These are phyloP conservation scores for Simalia tracyae DNA, from an alignment of 2,797 vertebrate genomes.

Conservation along the genomic window DNA sequence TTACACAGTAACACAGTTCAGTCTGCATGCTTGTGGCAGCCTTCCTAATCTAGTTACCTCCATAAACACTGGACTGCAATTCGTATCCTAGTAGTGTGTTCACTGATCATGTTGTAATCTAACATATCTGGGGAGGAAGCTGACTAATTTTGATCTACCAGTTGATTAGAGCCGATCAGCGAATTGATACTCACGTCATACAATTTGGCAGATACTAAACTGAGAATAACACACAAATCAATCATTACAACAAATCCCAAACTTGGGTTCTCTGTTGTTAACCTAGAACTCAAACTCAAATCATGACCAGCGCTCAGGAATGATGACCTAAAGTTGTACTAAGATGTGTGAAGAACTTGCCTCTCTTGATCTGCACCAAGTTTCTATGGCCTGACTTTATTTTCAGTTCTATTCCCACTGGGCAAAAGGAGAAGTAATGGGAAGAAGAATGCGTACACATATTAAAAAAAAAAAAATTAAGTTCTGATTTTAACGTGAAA, in stretches of 20 bases:
- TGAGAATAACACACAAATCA: not conserved
- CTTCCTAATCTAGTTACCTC: not conserved
- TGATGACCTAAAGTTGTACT: not conserved
- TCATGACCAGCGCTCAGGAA: not conserved
- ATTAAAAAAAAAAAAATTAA: not conserved
- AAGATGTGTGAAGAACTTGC: not conserved
- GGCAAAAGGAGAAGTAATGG: not conserved
- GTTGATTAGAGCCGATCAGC: not conserved
- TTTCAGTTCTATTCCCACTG: not conserved
- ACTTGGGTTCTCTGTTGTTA: not conserved
- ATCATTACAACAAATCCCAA: not conserved
- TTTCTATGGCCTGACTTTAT: not conserved
- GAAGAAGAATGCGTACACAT: not conserved
- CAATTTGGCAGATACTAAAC: not conserved
- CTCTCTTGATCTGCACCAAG: not conserved
- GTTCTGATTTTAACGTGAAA: not conserved
- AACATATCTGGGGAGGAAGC: not conserved
- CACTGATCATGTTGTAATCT: not conserved
- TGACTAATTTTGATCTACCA: not conserved
- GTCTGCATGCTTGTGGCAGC: not conserved
- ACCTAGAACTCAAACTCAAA: not conserved
- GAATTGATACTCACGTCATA: not conserved
- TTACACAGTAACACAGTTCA: not conserved
- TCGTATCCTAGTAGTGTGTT: not conserved
- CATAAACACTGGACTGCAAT: not conserved